Percentiles rank a stretch among this genome's conserved stretches.
Conservation (phyloP, 2,888 invertebrate species). For the Ichneumoninae sp. region DNA sequence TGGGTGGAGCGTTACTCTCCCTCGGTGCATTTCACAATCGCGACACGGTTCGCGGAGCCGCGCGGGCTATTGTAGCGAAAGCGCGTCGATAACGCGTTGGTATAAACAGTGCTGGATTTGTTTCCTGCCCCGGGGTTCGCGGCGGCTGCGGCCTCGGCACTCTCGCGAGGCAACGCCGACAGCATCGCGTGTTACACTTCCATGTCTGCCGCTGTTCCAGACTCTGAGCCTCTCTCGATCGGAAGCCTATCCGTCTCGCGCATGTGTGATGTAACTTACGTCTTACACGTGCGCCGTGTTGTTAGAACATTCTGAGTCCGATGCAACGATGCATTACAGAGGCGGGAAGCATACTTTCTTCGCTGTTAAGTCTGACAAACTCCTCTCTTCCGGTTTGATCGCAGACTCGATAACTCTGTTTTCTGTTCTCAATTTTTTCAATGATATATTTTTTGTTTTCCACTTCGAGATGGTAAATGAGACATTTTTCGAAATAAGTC, state of each 20-base stretch:
- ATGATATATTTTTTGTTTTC: background rate
- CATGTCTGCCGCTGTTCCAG: slow-evolving; percentile 14
- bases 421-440: background rate
- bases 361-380: background rate
- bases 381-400: background rate
- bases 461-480: background rate
- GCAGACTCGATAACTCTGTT: background rate
- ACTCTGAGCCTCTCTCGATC: slow-evolving; percentile 6
- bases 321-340: slow-evolving; percentile 15
- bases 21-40: slow-evolving; percentile 21
- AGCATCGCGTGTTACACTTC: slow-evolving; percentile 28
- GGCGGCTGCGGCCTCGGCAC: background rate
- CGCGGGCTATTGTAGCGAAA: slow-evolving; percentile 48
- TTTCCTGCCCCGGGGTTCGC: slow-evolving; percentile 33
- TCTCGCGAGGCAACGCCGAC: background rate
- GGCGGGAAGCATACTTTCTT: background rate
- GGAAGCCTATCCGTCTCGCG: slow-evolving; percentile 10
- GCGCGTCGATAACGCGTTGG: slow-evolving; percentile 48
- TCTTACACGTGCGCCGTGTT: slow-evolving; percentile 31
- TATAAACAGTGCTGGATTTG: slow-evolving; percentile 40
- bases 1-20: slow-evolving; percentile 17
- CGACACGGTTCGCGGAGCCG: slow-evolving; percentile 30
- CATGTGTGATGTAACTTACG: slow-evolving; percentile 22
- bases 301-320: background rate
- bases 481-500: background rate